Base-by-base conservation (phyloP, 2,888 invertebrate genomes). In the Agrochola macilenta region DNA sequence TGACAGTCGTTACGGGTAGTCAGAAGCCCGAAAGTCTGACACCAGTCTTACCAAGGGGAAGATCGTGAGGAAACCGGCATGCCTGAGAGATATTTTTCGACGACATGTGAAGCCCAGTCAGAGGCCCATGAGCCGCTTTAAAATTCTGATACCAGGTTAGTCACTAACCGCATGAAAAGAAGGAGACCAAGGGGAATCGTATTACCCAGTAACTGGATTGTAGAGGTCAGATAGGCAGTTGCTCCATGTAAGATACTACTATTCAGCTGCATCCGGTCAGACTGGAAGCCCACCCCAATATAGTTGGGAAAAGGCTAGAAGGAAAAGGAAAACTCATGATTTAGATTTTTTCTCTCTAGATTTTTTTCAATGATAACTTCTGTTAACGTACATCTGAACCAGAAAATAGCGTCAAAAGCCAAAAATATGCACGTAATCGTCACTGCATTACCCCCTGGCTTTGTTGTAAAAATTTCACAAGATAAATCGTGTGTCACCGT, bases 401-500 rank as follows among this genome's bases (percentile, higher is more conserved):
- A 52, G 39, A 82, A 79, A 63, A 69, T 69, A 35, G 43, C 57
- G 14, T 17, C 30, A 43, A 66, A 65, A 69, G 43, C 66, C 76
- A 83, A 78, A 85, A 84, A 89, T 84, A 85, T 83, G 83, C 86
- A 77, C 74, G 83, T 84, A 72, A 78, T 73, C 65, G 69, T 85
- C 88, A 84, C 76, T 89, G 88, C 85, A 90, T 88, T 90, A 88
- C 81, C 74, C 79, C 49, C 66, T 78, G 82, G 86, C 87, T 88
- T 81, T 88, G 86, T 87, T 85, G 87, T 89, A 91, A 91, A 93
- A 93, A 90, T 88, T 91, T 88, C 87, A 83, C 81, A 92, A 91
- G 92, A 94, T 93, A 93, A 93, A 94, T 94, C 88, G 91, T 89
- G 88, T 84, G 81, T 88, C 88, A 90, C 88, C 90, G 84, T 89